Base-by-base conservation (phyloP, 2,113 vertebrate genomes). In the Trochalopteron elliotii region DNA sequence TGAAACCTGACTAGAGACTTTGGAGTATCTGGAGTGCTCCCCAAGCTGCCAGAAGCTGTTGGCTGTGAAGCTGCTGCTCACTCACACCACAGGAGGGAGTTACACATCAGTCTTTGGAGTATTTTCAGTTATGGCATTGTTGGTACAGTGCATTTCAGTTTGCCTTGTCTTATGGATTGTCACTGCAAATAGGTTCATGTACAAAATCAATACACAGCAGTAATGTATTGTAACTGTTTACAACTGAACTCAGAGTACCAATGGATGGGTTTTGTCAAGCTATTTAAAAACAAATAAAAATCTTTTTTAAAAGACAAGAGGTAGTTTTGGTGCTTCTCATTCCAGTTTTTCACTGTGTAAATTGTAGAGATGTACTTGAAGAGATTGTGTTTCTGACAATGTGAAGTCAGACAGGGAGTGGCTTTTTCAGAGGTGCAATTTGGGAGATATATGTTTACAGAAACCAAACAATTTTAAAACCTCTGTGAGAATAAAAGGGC, bases 71-170 rank as follows among this genome's bases (percentile, higher is more conserved):
- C 93, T 95, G 83, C 93, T 95, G 87, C 65, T 91, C 9, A 0
- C 52, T 69, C 47, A 59, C 11, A 72, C 97, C 98, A 97, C 97
- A 72, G 97, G 98, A 97, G 98, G 98, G 98, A 90, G 97, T 93
- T 77, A 15, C 56, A 39, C 77, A 56, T 67, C 65, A 79, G 57
- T 11, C 49, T 53, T 89, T 60, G 50, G 33, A 69, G n/a, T n/a
- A 14, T 37, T 72, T 92, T 72, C 39, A 47, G 42, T 59, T 18
- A 23, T 1, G 1, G 65, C 57, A 22, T 72, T 20, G 2, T 23
- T 52, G 63, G 64, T 44, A 37, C 67, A 55, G 65, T 28, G 61
- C 88, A 68, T 92, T 90, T 95, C 84, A 59, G 68, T 84, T 57
- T 75, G 68, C 53, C 37, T 88, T 70, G 83, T 89, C 68, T 65